Evolutionary conservation across 2,888 invertebrate genomes (phyloP).

Genomic region (Sthenelais limicola): DNA sequence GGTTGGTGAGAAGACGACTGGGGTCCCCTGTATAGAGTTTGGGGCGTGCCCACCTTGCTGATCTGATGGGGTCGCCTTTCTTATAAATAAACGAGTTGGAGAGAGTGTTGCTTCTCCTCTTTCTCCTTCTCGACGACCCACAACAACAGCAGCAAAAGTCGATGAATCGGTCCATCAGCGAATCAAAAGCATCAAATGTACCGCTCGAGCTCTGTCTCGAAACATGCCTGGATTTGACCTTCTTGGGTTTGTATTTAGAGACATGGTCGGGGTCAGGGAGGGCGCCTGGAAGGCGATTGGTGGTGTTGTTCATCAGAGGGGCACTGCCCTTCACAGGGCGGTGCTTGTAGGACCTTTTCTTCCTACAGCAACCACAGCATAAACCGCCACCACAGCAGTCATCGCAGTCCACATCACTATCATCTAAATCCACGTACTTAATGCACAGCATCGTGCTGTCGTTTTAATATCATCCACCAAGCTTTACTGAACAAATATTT

Average conservation of each 20-base stretch:
- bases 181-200: not conserved
- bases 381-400: not conserved
- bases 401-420: not conserved
- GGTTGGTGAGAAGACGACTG: not conserved
- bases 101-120: not conserved
- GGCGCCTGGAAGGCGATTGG: conserved; percentile 5
- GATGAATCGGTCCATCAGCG: too few relatives aligned
- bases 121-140: not conserved
- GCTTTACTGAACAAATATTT: too few relatives aligned
- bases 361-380: not conserved
- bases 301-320: not conserved
- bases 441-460: conserved; percentile 10
- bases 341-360: not conserved
- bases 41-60: not conserved
- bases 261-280: conserved; percentile 8
- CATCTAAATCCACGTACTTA: conserved; percentile 2
- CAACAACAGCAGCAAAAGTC: not conserved
- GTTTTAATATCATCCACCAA: too few relatives aligned
- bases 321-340: not conserved
- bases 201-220: not conserved
- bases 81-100: conserved; percentile 1
- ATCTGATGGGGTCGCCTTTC: not conserved
- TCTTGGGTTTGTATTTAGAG: not conserved
- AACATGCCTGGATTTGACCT: not conserved
- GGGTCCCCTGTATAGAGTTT: too few relatives aligned